Evolutionary conservation across 2,797 vertebrate species (phyloP).

Genomic region (Selene dorsalis): DNA sequence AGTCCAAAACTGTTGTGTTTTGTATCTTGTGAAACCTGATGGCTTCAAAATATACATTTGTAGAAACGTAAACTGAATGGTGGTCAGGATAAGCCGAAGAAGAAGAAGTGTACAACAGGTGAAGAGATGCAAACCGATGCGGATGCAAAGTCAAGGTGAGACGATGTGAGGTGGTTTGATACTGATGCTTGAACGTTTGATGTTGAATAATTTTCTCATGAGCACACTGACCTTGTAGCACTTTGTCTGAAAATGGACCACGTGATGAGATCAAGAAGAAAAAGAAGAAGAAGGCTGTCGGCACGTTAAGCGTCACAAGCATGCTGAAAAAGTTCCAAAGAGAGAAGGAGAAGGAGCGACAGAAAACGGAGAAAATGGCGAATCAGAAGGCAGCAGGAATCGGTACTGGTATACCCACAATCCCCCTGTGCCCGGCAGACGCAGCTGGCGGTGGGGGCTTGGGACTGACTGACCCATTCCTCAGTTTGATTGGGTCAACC

Average conservation of each 20-base stretch:
- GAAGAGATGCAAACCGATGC: slow-evolving; percentile 79
- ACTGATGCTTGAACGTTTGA: not conserved
- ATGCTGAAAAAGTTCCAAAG: slow-evolving; percentile 94
- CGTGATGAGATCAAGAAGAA: slow-evolving; percentile 71
- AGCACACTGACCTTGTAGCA: slow-evolving; percentile 20
- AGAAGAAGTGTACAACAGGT: slow-evolving; percentile 83
- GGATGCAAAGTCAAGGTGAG: slow-evolving; percentile 86
- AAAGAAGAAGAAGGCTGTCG: slow-evolving; percentile 85
- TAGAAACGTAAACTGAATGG: slow-evolving; percentile 90
- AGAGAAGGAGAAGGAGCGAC: slow-evolving; percentile 85
- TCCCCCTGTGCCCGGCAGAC: slow-evolving; percentile 60
- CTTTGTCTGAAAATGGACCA: not conserved
- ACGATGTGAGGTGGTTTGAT: no score
- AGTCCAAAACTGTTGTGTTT: not conserved
- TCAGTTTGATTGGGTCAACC: slow-evolving; percentile 86
- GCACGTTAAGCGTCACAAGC: slow-evolving; percentile 87
- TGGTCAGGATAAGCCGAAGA: slow-evolving; percentile 85
- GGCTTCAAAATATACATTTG: not conserved
- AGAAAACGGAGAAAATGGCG: slow-evolving; percentile 40
- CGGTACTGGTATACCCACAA: not conserved
- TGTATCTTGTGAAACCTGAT: not conserved
- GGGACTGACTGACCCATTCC: slow-evolving; percentile 85
- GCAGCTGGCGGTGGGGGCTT: slow-evolving; percentile 63
- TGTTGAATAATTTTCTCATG: not conserved
- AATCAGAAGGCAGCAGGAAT: not conserved